phyloP scores from a whole-genome alignment of 35 echinoderm and acorn worm genomes.

The Antedon bifida region DNA sequence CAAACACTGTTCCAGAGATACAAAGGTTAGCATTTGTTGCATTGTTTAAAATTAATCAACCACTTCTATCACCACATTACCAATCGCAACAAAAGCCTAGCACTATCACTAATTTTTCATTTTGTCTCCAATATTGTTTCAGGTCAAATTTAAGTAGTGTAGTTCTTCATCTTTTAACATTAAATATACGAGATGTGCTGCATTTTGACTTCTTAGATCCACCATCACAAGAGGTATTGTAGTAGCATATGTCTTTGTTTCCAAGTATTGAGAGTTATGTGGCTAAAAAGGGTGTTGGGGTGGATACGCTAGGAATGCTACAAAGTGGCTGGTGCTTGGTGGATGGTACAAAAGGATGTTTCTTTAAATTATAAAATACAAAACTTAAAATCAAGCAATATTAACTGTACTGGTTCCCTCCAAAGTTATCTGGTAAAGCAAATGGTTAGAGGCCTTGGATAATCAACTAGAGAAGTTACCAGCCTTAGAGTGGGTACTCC shows the following conservation, averaged over 20 bases:
- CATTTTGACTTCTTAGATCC: conserved; percentile 96
- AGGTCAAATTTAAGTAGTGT: conserved; percentile 75
- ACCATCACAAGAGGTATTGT: conserved; percentile 71
- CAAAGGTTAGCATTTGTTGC: conserved; percentile 31
- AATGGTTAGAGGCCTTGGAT: no score
- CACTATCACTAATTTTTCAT: no score
- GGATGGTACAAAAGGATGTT: not conserved
- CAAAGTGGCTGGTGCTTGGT: not conserved
- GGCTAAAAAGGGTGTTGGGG: not conserved
- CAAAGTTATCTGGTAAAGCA: no score
- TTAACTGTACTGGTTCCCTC: not conserved
- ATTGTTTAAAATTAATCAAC: not conserved
- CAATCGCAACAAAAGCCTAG: no score
- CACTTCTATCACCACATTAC: no score
- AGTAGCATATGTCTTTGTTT: not conserved
- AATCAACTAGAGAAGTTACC: no score
- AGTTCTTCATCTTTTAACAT: conserved; percentile 70
- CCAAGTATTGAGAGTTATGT: not conserved
- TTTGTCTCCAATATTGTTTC: not conserved
- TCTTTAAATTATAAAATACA: not conserved
- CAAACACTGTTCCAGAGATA: conserved; percentile 91
- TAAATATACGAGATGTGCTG: conserved; percentile 66
- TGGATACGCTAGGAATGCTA: not conserved
- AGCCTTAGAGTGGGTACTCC: no score
- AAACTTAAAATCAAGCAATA: not conserved